These are phyloP conservation scores for Temnothorax rugatulus DNA, from an alignment of 2,888 invertebrate species.

Conservation along the genomic window DNA sequence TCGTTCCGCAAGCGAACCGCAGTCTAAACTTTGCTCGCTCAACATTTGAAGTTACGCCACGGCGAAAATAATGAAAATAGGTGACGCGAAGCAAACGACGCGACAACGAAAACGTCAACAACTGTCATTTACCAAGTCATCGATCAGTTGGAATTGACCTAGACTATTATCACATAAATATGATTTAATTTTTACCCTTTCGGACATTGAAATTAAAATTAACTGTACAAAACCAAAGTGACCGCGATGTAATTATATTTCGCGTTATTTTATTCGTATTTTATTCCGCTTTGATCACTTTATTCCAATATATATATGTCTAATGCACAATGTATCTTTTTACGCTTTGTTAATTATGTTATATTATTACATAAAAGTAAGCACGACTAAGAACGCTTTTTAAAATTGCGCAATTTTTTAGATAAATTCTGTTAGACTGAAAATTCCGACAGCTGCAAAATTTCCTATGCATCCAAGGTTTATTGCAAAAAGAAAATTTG, in stretches of 20 bases:
- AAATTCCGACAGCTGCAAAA: neutral
- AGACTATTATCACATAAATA: neutral
- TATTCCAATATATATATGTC: neutral
- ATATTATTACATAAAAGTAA: neutral
- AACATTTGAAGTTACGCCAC: neutral
- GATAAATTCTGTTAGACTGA: neutral
- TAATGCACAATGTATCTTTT: neutral
- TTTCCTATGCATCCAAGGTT: neutral
- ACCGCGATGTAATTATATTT: neutral
- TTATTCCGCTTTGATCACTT: neutral
- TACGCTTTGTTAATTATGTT: neutral
- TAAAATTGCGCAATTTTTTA: neutral
- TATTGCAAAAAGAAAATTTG: neutral
- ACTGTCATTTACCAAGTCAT: neutral
- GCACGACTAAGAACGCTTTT: neutral
- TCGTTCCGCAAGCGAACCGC: conserved; percentile 14
- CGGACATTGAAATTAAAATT: neutral
- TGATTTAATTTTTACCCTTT: neutral
- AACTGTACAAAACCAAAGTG: neutral
- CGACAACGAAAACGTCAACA: neutral
- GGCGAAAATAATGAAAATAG: conserved; percentile 11
- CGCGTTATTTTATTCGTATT: neutral
- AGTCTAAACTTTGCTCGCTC: conserved; percentile 18
- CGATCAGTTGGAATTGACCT: neutral
- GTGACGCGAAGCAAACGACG: neutral